Evolutionary conservation across 2,113 vertebrate species (phyloP), one percentile per base, ranked within the genome.

Genomic region (Platysteira castanea): DNA sequence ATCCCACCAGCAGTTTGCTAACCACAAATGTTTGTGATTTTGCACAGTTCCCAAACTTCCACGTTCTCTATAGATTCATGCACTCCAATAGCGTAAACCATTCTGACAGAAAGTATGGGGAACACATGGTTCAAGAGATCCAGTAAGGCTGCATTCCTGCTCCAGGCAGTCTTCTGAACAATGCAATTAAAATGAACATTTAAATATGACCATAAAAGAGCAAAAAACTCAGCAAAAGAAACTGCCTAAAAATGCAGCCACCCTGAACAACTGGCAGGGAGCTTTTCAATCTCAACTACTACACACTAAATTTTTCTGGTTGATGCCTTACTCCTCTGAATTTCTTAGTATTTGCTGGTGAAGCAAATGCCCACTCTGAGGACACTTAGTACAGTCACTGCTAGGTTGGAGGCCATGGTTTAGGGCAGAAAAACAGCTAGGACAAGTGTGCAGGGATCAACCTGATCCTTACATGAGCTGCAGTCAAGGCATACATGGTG

Each of bases 151-250:
- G 19, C 23, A 47, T 73, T 93, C 31, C 52, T 89, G 41, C 70
- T 86, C 11, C 28, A 79, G 50, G 78, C 44, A 83, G 35, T 89
- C 41, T 79, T 84, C 79, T 64, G 56, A 93, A 91, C 15, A 78
- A 75, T 52, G 27, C 28, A 84, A 80, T 75, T 92, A 60, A 3
- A 15, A 71, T 41, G 30, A 84, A 27, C 30, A 44, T 23, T 81
- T 86, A 84, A 93, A 88, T 63, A 86, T 89, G 41, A 30, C 89
- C 87, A 80, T 89, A 95, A 91, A 93, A 91, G 87, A 84, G 31
- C 4, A 89, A 87, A 87, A 89, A 89, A 39, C 3, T 87, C 24
- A 56, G 26, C 8, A 54, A 75, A 91, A 63, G 8, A 89, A 30
- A 49, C 27, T 63, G 10, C 14, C 4, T 47, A n/a, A 68, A 88